Evolutionary conservation across 2,113 vertebrate genomes (phyloP), one percentile per base, ranked within the genome.

Genomic region (Neolamprologus caudopunctatus): DNA sequence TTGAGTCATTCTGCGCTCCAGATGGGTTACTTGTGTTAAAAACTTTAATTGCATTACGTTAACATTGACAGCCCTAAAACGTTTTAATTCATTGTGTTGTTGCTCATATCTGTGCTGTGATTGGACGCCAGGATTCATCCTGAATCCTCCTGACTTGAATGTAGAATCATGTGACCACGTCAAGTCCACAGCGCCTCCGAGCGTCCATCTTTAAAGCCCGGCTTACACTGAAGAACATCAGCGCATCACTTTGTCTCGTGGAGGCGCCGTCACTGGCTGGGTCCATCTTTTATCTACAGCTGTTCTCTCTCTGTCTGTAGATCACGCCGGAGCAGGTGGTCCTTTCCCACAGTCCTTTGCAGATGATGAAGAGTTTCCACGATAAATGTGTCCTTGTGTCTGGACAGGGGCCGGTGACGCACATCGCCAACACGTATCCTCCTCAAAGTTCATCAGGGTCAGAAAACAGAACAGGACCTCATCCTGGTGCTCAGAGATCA

Each of bases 371-470:
- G 80, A 95, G 82, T 51, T 98, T 97, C 7, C 98, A 98, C 63
- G 93, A 98, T n/a, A 98, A 98, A 89, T 96, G 96, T 81, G 96
- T 98, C 2, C 93, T 98, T 61, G 97, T 98, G 1, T 98, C 97
- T 2, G 98, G 98, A 80, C 98, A 98, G 92, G 98, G 98, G 8
- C 98, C 98, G 0, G 93, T 98, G 79, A 93, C 94, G 14, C 97
- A 97, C 73, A 98, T 98, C 37, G 97, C 97, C 84, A 96, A 94
- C 85, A 95, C 96, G 98, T 98, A 98, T 98, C 97, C 96, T 75
- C 40, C 40, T 47, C 68, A 28, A 26, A 11, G 40, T 10, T 97
- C 96, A 28, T 51, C 31, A 9, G 68, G 66, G 13, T 42, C 21
- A 73, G 19, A 37, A 66, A 66, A 66, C 17, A 37, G 61, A 24